These are phyloP conservation scores for Sabellastarte sp. DNA, from an alignment of 2,888 invertebrate species.

Conservation along the genomic window DNA sequence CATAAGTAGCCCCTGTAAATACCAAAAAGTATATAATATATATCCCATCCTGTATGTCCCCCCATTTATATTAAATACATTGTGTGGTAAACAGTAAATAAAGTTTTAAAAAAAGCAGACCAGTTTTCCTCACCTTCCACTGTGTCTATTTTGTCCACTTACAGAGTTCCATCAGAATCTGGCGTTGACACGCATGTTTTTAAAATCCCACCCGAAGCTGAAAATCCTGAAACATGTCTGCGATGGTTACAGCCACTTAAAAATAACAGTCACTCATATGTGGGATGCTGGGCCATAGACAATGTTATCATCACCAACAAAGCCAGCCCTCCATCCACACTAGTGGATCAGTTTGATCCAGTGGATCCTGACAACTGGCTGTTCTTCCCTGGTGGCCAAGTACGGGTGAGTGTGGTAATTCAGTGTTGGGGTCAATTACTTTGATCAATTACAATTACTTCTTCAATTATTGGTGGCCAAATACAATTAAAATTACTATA, in stretches of 20 bases:
- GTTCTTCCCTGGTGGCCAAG: slow-evolving; percentile 58
- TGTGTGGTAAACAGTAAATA: no score
- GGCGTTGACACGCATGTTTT: not conserved
- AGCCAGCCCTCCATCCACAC: slow-evolving; percentile 40
- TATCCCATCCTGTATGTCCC: no score
- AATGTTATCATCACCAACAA: slow-evolving; percentile 56
- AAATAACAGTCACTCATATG: slow-evolving; percentile 22
- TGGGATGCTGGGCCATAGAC: slow-evolving; percentile 59
- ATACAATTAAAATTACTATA: no score
- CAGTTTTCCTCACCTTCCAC: no score
- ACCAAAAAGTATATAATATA: no score
- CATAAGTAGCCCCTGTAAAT: no score
- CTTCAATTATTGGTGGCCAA: no score
- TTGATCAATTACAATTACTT: no score
- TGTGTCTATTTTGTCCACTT: not conserved
- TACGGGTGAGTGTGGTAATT: slow-evolving; percentile 44
- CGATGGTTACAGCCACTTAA: slow-evolving; percentile 15
- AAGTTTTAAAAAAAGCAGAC: no score
- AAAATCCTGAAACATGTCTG: not conserved
- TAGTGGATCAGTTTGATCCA: slow-evolving; percentile 59
- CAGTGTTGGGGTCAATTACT: no score
- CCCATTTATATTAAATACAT: no score
- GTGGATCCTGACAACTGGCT: slow-evolving; percentile 58
- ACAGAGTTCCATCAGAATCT: slow-evolving; percentile 1
- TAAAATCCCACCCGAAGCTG: not conserved